phyloP scores from a whole-genome alignment of 2,797 vertebrate genomes.

The Siniperca undulata region DNA sequence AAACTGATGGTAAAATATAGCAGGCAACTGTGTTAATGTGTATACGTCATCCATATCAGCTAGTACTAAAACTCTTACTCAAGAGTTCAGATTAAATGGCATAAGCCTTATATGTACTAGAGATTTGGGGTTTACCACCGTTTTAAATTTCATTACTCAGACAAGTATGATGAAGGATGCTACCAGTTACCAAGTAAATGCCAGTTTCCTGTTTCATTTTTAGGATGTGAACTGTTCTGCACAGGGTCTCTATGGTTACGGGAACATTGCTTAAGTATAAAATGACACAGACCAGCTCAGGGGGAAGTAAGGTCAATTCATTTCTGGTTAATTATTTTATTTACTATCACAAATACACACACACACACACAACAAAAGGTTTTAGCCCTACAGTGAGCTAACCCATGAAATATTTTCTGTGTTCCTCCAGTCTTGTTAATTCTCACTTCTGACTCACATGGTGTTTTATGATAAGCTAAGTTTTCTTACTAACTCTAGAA shows the following conservation, averaged over 20 bases:
- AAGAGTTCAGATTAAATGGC: not conserved
- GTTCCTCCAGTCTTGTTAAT: not conserved
- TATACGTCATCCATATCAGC: not conserved
- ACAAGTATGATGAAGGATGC: not conserved
- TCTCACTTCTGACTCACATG: not conserved
- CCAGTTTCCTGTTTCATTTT: conserved; percentile 33
- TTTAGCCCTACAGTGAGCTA: not conserved
- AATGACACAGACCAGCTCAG: conserved; percentile 27
- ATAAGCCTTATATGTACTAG: not conserved
- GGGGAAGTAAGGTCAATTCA: not conserved
- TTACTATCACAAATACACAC: not conserved
- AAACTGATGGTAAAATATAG: not conserved
- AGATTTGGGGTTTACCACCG: not conserved
- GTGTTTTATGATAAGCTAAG: not conserved
- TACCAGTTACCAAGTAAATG: not conserved
- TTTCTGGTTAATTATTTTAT: not conserved
- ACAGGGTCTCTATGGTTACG: conserved; percentile 18
- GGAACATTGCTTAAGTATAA: conserved; percentile 16
- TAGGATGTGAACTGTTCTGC: conserved; percentile 1
- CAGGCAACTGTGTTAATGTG: not conserved
- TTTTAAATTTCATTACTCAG: conserved; percentile 2
- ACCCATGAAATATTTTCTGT: no score
- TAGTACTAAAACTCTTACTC: not conserved
- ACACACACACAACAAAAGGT: no score
- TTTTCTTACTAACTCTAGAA: not conserved